Base-by-base conservation (phyloP, 35 echinoderm and acorn worm genomes). In the Apostichopus californicus region DNA sequence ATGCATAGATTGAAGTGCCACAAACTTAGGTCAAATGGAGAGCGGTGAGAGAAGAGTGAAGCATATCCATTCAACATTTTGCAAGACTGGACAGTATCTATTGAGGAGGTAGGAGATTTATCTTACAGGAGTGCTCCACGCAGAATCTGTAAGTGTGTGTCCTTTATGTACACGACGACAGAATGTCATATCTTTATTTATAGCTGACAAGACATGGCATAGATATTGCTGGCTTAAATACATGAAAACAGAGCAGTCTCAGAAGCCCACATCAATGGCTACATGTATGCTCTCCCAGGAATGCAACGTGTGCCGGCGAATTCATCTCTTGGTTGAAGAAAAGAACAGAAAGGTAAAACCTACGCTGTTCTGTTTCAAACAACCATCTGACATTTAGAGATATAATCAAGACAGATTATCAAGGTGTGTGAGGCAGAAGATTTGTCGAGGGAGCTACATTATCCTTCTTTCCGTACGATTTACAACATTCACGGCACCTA, bases 311-410 rank as follows among this genome's bases (percentile, higher is more conserved):
- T n/a, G 71, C 7, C 7, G 71, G 17, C 17, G n/a, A 75, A 75
- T 75, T 75, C 18, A 75, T 75, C 71, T 22, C 5, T 1, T 6
- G 71, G 15, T 1, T 46, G 34, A 46, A 46, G 1, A 61, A 61
- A 61, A 61, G 58, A 61, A 12, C 8, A 61, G 7, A 12, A 9
- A 75, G 6, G 20, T 75, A 68, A 68, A 18, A 75, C 71, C 13
- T 75, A 61, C 17, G 71, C 71, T 75, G 71, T 22, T 75, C 71
- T 75, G 14, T 75, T 22, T 75, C n/a, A 75, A 75, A 75, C 71
- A 75, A 75, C 71, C 20, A 75, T 75, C 17, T 75, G 71, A 75
- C 71, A 75, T 75, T 75, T 75, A 75, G 71, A 75, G 71, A 24
- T 7, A 75, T 75, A 75, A 75, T 18, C 17, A 14, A 75, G 17